Evolutionary conservation across 2,888 invertebrate species (phyloP).

Genomic region (Acronicta leporina): DNA sequence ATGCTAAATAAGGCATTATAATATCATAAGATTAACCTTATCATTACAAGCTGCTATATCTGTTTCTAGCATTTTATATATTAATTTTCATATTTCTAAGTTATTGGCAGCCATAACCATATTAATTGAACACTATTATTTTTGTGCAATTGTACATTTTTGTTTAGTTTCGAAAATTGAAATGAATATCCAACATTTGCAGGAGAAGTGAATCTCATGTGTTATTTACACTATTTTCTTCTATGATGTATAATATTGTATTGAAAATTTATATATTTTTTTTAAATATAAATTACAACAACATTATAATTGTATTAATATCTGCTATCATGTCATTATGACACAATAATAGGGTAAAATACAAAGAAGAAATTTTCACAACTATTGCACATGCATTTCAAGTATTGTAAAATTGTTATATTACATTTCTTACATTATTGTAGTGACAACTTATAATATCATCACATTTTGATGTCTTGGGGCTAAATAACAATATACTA

Average conservation of each 20-base stretch:
- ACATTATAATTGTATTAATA: constrained; percentile 22
- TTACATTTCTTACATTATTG: constrained; percentile 25
- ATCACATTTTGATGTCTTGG: constrained; percentile 39
- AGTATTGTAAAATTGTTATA: constrained; percentile 29
- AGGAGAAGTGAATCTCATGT: constrained; percentile 16
- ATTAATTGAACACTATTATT: constrained; percentile 52
- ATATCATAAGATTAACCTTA: constrained; percentile 59
- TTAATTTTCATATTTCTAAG: constrained; percentile 43
- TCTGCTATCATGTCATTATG: constrained; percentile 22
- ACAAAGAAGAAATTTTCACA: constrained; percentile 41
- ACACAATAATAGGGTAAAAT: constrained; percentile 36
- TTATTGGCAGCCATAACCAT: constrained; percentile 36
- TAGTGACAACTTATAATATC: constrained; percentile 32
- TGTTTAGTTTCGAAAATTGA: constrained; percentile 17
- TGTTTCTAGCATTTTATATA: constrained; percentile 55
- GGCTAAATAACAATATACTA: constrained; percentile 35
- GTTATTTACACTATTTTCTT: constrained; percentile 2
- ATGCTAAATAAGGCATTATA: constrained; percentile 57
- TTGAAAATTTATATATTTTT: constrained; percentile 20
- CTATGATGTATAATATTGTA: constrained; percentile 16
- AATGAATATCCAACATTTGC: constrained; percentile 44
- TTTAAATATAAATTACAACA: constrained; percentile 20
- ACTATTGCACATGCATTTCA: constrained; percentile 55
- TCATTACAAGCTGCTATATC: constrained; percentile 52
- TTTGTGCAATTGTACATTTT: constrained; percentile 48